Evolutionary conservation across 2,888 invertebrate genomes (phyloP), one percentile per base, ranked within the genome.

Genomic region (Cheilosia vernalis): DNA sequence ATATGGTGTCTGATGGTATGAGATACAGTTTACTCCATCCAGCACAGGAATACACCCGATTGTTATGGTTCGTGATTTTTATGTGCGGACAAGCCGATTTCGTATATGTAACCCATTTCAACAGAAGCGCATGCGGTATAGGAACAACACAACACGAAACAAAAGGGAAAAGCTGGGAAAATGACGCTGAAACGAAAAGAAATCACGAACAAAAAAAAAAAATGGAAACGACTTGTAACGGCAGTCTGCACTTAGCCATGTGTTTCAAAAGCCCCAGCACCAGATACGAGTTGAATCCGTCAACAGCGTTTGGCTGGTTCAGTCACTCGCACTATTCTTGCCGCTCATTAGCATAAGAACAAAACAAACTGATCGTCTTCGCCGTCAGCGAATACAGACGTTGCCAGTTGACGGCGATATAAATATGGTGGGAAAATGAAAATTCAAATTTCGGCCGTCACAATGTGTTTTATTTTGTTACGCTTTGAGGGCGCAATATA

Each of bases 81-180:
- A 76, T 70, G 69, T 53, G 55, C 17, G 44, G 55, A 76, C 66
- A 76, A 27, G 56, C 51, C 58, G 30, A 67, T 63, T 66, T 77
- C 42, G 60, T 74, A 30, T 30, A 69, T 19, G 61, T 80, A 81
- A 85, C 81, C 81, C 81, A 85, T 85, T 85, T 85, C 56, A 72
- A 66, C 56, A 76, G 60, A 66, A 78, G 19, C 64, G 27, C 61
- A 40, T 4, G 37, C 30, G 30, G 30, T 30, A 44, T 47, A n/a
- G 21, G 13, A 33, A 63, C 44, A 58, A 27, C 51, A 47, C 42
- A 55, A 64, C 42, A 13, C 56, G 19, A 85, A 85, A 85, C 85
- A 85, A 85, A 85, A 85, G 85, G 81, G 85, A 85, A 85, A 85
- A 67, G 76, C 81, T 81, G 76, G 76, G 81, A 85, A 80, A 66